Evolutionary conservation across 2,797 vertebrate genomes (phyloP), one percentile per base, ranked within the genome.

Genomic region (Pelochelys cantorii): DNA sequence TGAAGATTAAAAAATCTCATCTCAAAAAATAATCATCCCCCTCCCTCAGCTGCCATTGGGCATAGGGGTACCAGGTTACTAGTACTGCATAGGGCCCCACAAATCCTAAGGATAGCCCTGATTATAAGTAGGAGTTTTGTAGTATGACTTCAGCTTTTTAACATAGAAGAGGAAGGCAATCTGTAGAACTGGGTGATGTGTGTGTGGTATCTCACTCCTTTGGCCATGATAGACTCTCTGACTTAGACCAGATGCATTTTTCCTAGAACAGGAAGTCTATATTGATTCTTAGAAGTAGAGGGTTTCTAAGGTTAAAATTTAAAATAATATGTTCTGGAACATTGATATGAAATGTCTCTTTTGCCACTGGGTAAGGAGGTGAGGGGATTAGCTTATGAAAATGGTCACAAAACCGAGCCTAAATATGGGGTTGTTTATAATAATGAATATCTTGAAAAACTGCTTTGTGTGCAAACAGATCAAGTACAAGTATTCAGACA

Each of bases 331-430:
- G 17, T 15, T 25, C 37, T 27, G 77, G 14, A 18, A 10, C 23
- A 3, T 5, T 5, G 12, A 5, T 25, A 27, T 77, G 71, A 55
- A 52, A 71, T 37, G 25, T 37, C 84, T 59, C 1, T 25, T 18
- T 77, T 92, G 90, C 82, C 55, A n/a, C 56, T 68, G 71, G 52
- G 81, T 37, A 6, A 89, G 17, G 37, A 60, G 82, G 62, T 55
- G 56, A 79, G 77, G 68, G 78, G 86, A 75, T 71, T 34, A 84
- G 87, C 57, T 84, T 27, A 79, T 27, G 62, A 94, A 77, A 90
- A 77, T 17, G 17, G 27, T 79, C 48, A 59, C 55, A 4, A 11
- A 29, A 82, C 42, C 56, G n/a, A 34, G 53, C 74, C 60, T 82
- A 31, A 0, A 0, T 23, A 48, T 1, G 6, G 23, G 55, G 57